Base-by-base conservation (phyloP, 2,113 vertebrate genomes). In the Catharus fuscescens region DNA sequence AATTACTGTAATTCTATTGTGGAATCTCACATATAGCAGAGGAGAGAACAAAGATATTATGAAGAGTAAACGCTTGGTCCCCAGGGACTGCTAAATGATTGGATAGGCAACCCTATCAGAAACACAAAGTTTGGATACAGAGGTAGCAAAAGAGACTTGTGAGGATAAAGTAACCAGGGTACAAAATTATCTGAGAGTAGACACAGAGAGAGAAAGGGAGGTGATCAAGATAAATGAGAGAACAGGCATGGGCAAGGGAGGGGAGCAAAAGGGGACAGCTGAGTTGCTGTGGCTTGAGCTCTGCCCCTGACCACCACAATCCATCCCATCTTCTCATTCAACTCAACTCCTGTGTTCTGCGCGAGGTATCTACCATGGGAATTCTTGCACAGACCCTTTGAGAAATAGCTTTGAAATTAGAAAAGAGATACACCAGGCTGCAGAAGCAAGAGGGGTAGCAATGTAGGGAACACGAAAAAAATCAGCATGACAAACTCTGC, bases 321-420 rank as follows among this genome's bases (percentile, higher is more conserved):
- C 26, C 5, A 10, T 72, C 24, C 47, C 52, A 13, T 42, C 31
- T 84, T 74, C 67, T 91, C 25, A 38, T 65, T 85, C 32, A 70
- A 19, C 28, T 84, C 26, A 29, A n/a, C 11, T 88, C 21, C 19
- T 69, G 3, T 83, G 65, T 94, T 57, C 50, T 32, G 6, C 3
- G 3, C 54, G 52, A 95, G n/a, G n/a, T 52, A 44, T 66, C 40
- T 80, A 61, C 42, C 42, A 44, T 5, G 4, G 52, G 19, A 93
- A 90, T 80, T 80, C 56, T 26, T 67, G 26, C 48, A 67, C 0
- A 0, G 21, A 61, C 12, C 9, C 31, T 80, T 83, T 70, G 64
- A 90, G 59, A 77, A 93, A 77, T 34, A 92, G 34, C 47, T 92
- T 66, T 93, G 64, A 90, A 94, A 86, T 53, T 54, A 92, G 44